Conservation (phyloP, 2,113 vertebrate genomes). For the Callithrix jacchus region DNA sequence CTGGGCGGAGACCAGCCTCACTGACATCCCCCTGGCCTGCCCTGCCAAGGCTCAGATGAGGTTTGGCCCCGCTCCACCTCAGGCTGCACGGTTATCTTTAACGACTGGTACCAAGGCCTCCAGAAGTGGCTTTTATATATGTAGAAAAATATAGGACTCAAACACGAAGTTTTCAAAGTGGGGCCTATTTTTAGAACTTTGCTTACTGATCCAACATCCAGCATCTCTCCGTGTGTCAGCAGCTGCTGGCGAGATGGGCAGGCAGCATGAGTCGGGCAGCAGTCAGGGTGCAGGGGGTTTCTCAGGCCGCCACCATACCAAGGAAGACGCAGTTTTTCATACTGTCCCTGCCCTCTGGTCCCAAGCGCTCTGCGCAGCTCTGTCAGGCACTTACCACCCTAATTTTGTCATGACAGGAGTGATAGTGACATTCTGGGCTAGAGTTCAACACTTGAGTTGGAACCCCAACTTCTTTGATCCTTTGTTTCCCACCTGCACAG, state of each 20-base stretch:
- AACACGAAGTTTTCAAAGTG: not conserved
- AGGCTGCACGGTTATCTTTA: not conserved
- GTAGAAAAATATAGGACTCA: constrained; percentile 42
- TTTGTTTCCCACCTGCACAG: not conserved
- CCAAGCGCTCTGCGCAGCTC: not conserved
- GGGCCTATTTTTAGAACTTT: constrained; percentile 37
- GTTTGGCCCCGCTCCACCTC: not conserved
- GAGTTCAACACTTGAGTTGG: not conserved
- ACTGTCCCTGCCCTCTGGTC: not conserved
- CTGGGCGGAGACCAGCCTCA: too few species aligned
- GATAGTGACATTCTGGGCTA: too few species aligned
- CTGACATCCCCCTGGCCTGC: not conserved
- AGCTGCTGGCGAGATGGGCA: not conserved
- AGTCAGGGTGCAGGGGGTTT: not conserved
- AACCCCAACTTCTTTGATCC: not conserved
- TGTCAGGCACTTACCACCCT: accelerated
- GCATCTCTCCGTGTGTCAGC: constrained; percentile 18
- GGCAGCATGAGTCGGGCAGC: accelerated
- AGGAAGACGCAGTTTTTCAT: not conserved
- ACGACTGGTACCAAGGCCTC: not conserved
- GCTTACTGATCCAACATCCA: not conserved
- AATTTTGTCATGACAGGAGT: accelerated
- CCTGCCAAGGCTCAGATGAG: not conserved
- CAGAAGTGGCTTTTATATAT: not conserved
- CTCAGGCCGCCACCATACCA: accelerated